These are phyloP conservation scores for Geotrupes spiniger DNA, from an alignment of 2,888 invertebrate genomes.

Conservation along the genomic window DNA sequence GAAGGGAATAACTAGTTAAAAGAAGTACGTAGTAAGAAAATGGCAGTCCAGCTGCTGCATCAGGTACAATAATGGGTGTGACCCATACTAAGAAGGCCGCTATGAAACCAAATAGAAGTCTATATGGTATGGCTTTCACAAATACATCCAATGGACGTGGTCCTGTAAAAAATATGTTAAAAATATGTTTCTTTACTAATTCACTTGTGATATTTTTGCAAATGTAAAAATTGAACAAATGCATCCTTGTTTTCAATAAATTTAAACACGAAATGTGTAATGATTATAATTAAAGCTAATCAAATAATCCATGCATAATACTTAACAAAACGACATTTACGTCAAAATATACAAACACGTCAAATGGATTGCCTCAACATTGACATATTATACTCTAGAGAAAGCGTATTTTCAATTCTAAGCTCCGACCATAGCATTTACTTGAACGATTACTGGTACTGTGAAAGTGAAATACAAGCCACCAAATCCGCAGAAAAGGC, in stretches of 20 bases:
- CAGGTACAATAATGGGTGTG: slow-evolving; percentile 71
- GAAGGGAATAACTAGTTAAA: slow-evolving; percentile 77
- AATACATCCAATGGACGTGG: slow-evolving; percentile 86
- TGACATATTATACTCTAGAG: slow-evolving; percentile 4
- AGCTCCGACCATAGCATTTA: slow-evolving; percentile 29
- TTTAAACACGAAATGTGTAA: too few species aligned
- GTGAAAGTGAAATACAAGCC: neutral
- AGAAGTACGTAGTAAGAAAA: slow-evolving; percentile 75
- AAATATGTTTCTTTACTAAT: neutral
- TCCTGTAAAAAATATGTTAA: slow-evolving; percentile 73
- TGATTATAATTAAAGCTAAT: too few species aligned
- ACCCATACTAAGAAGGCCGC: slow-evolving; percentile 82
- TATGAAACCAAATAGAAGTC: slow-evolving; percentile 80
- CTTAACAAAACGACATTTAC: too few species aligned
- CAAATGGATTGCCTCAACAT: slow-evolving; percentile 1
- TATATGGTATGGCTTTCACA: slow-evolving; percentile 83
- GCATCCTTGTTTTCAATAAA: neutral
- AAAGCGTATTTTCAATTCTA: slow-evolving; percentile 29
- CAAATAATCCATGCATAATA: too few species aligned
- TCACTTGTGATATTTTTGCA: too few species aligned
- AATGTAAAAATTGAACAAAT: too few species aligned
- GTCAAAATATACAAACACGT: neutral
- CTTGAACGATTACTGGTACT: slow-evolving; percentile 11
- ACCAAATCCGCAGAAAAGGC: slow-evolving; percentile 2
- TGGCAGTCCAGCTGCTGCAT: slow-evolving; percentile 60